A percentile compares a stretch with the other conserved stretches of the same genome.
Evolutionary conservation across 2,888 invertebrate genomes (phyloP).

Genomic region (Cyrtodaria siliqua): DNA sequence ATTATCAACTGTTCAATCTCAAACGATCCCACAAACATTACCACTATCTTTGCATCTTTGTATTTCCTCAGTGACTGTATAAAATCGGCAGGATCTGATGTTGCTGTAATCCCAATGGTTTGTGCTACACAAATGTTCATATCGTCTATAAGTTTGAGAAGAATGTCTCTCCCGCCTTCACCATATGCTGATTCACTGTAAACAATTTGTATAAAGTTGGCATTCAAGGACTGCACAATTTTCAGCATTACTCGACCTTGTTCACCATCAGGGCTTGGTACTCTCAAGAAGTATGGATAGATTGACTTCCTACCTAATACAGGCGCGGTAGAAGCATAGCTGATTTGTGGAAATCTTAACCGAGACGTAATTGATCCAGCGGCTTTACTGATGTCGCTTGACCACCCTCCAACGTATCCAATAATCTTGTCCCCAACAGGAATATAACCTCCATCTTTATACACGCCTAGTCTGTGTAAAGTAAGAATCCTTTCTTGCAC

Average conservation of each 20-base stretch:
- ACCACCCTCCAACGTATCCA: constrained; percentile 64
- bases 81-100: constrained; percentile 13
- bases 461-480: constrained; percentile 55
- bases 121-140: constrained; percentile 58
- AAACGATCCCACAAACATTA: constrained; percentile 57
- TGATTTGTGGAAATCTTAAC: constrained; percentile 55
- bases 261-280: constrained; percentile 56
- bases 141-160: constrained; percentile 14
- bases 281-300: constrained; percentile 63
- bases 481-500: constrained; percentile 59
- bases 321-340: constrained; percentile 68
- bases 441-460: constrained; percentile 33
- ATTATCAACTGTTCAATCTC: constrained; percentile 23
- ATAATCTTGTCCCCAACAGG: constrained; percentile 55
- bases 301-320: constrained; percentile 17
- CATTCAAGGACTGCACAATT: constrained; percentile 35
- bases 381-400: constrained; percentile 61
- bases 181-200: constrained; percentile 64
- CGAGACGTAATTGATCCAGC: constrained; percentile 50
- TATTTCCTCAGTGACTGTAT: constrained; percentile 26
- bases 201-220: constrained; percentile 63
- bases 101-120: constrained; percentile 30
- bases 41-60: constrained; percentile 46
- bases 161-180: constrained; percentile 53
- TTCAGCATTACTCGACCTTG: constrained; percentile 60